Evolutionary conservation across 2,888 invertebrate species (phyloP).

Genomic region (Lumbricus terrestris): DNA sequence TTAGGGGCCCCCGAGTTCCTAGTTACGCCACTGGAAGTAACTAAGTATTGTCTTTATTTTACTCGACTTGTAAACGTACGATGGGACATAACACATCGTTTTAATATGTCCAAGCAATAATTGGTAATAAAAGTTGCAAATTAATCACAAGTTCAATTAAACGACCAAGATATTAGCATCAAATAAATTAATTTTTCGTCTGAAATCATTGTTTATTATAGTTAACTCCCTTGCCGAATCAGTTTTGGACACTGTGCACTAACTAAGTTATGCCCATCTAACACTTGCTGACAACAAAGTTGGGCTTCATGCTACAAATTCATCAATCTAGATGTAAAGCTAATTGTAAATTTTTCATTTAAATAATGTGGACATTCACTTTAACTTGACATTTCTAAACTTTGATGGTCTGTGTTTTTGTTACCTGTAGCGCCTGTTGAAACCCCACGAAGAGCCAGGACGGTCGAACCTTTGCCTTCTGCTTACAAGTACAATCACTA

Average conservation of each 20-base stretch:
- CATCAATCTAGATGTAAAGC: neutral
- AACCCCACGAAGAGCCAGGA: neutral
- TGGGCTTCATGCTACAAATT: neutral
- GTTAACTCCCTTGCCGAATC: neutral
- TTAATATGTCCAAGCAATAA: no score
- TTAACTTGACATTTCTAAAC: neutral
- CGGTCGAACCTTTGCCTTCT: neutral
- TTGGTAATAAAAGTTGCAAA: no score
- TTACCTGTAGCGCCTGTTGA: neutral
- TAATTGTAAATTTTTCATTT: no score
- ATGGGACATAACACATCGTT: no score
- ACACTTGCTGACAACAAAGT: neutral
- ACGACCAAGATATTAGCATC: no score
- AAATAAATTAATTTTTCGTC: no score
- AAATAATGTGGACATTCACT: neutral
- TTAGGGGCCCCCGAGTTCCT: no score
- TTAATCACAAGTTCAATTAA: no score
- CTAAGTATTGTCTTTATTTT: no score
- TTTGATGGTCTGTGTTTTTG: neutral
- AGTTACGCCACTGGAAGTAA: no score
- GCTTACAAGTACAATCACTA: neutral
- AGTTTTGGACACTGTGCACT: neutral
- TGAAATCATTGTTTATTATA: neutral
- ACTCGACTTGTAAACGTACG: no score
- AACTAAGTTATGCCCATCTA: neutral